Base-by-base conservation (phyloP, 1,140 invertebrate genomes). In the Trichogramma pretiosum region DNA sequence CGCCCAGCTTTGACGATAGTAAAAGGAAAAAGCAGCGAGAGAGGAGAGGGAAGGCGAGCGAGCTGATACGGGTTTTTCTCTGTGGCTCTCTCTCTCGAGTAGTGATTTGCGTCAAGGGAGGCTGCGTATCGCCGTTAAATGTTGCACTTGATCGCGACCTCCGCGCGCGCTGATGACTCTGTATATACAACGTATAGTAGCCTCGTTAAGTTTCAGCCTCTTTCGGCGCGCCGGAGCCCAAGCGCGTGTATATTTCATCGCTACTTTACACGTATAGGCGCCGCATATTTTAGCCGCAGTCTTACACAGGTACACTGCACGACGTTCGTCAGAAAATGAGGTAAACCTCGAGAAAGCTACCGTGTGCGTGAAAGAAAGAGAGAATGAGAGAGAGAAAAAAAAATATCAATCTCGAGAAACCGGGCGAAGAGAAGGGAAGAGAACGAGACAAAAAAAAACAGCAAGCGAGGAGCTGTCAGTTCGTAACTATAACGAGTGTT, bases 111-210 rank as follows among this genome's bases (percentile, higher is more conserved):
- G 45, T 46, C 32, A 14, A 33, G 39, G 35, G 3, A n/a, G n/a
- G n/a, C n/a, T n/a, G n/a, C 37, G 22, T 14, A 22, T 43, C 53
- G 54, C 60, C 59, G 59, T 62, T 64, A 64, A 64, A 63, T 55
- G 50, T 58, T 42, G 42, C 58, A 57, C 55, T 64, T 64, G 63
- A 64, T 64, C 60, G 62, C 48, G 57, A 4, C 16, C 4, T 38
- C 18, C 28, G 24, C 43, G 18, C n/a, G n/a, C n/a, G n/a, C n/a
- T n/a, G n/a, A n/a, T n/a, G n/a, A n/a, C n/a, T n/a, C n/a, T n/a
- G n/a, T n/a, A n/a, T n/a, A n/a, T n/a, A n/a, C n/a, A n/a, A n/a
- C n/a, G n/a, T n/a, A n/a, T n/a, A n/a, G n/a, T n/a, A 38, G 26
- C 33, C 48, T 50, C 35, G 48, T 50, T 50, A 50, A 45, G 30